Evolutionary conservation across 2,797 vertebrate species (phyloP), one percentile per base, ranked within the genome.

Genomic region (Macropodus opercularis): DNA sequence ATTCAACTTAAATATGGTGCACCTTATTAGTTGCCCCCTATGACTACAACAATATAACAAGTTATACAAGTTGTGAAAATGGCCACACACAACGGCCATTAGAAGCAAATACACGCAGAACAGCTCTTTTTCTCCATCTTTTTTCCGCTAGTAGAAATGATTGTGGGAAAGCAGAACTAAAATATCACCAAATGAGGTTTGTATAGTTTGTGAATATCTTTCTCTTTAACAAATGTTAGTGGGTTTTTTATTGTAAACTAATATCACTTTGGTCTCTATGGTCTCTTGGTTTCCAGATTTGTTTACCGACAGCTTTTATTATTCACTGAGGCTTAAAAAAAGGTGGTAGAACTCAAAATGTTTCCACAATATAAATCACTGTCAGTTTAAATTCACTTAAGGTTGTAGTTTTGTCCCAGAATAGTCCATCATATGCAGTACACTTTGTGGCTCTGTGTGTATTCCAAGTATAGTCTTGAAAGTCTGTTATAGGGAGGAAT

Each of bases 401-500:
- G 17, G 42, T 24, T 36, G 52, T 51, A 17, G 68, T 58, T 44
- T 39, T 43, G 46, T 5, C 56, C 61, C 24, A 65, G 63, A 74
- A 75, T 69, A 64, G 63, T 71, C 72, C 68, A 42, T 60, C 60
- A 22, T 38, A 18, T 42, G 34, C 44, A 56, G 22, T 19, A 1
- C n/a, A 55, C 39, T 34, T 40, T 61, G 67, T 36, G 39, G 62
- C 6, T 40, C 38, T 50, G 53, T 34, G 66, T 55, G 56, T 48
- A 46, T 66, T 64, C 49, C 35, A 56, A 75, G 53, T 49, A 63
- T 47, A 58, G 40, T 58, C 58, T 70, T 73, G 19, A 75, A 79
- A 57, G 54, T 63, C 32, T 32, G 52, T n/a, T 46, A 31, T 39
- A 17, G 22, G 38, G 21, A 54, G 39, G 52, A 12, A 1, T 58